Evolutionary conservation across 2,888 invertebrate species (phyloP).

Genomic region (Yponomeuta cagnagella): DNA sequence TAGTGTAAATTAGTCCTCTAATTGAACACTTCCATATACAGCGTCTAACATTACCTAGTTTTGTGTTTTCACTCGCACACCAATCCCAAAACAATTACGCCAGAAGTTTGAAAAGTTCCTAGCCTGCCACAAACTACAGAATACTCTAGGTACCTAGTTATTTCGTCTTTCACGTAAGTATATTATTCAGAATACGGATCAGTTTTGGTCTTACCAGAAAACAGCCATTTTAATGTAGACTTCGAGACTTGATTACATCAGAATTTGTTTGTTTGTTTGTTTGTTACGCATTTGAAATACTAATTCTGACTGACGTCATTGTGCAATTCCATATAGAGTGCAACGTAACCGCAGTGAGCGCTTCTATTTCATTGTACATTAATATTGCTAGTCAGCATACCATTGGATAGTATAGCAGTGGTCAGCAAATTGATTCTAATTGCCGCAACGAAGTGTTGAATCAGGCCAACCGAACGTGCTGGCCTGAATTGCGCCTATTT

Average conservation of each 20-base stretch:
- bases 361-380: conserved; percentile 23
- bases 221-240: too few species aligned
- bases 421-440: conserved; percentile 70
- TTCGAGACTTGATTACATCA: too few species aligned
- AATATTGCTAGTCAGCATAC: neutral
- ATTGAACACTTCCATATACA: conserved; percentile 23
- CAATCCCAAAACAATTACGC: neutral
- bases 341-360: too few species aligned
- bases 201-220: too few species aligned
- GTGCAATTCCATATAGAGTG: too few species aligned
- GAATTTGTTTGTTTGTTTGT: too few species aligned
- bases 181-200: too few species aligned
- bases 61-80: conserved; percentile 13
- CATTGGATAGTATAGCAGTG: conserved; percentile 44
- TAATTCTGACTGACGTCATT: too few species aligned
- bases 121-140: too few species aligned
- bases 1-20: conserved; percentile 14
- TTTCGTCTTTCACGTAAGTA: too few species aligned
- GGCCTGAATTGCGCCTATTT: conserved; percentile 70
- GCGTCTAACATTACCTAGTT: conserved; percentile 32
- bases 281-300: too few species aligned
- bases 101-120: conserved; percentile 13
- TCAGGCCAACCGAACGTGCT: conserved; percentile 50
- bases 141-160: too few species aligned
- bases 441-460: conserved; percentile 73